Percentiles rank a stretch among this genome's conserved stretches.
phyloP scores from a whole-genome alignment of 2,888 invertebrate species.

The Tetragonisca angustula region DNA sequence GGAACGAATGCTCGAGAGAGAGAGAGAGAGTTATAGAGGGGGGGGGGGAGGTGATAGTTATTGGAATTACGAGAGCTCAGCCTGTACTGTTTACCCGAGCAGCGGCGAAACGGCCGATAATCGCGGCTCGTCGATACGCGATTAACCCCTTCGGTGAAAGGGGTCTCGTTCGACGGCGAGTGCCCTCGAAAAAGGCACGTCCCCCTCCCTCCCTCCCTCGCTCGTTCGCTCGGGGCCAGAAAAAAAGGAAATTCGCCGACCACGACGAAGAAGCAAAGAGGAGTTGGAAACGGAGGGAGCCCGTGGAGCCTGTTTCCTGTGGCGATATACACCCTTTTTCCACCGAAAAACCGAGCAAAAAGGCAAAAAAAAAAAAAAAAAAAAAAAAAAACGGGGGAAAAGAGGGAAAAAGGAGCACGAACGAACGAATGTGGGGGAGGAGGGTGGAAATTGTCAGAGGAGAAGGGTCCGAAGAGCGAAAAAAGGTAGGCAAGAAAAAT shows the following conservation, averaged over 20 bases:
- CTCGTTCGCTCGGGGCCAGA: background rate
- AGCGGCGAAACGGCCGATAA: constrained; percentile 15
- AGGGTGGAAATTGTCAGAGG: constrained; percentile 12
- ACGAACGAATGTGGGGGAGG: background rate
- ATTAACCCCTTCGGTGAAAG: constrained; percentile 28
- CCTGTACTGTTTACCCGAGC: constrained; percentile 13
- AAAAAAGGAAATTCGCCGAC: constrained; percentile 14
- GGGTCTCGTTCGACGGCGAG: constrained; percentile 1
- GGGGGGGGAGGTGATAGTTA: background rate
- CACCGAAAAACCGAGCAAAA: background rate
- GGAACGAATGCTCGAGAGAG: background rate
- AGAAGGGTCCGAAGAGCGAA: constrained; percentile 12
- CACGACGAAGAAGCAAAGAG: background rate
- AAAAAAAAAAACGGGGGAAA: background rate
- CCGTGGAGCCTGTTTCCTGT: background rate
- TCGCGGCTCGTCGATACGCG: constrained; percentile 33
- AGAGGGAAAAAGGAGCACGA: background rate
- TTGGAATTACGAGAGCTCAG: background rate
- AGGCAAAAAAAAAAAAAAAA: too few species aligned
- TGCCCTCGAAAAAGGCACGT: background rate
- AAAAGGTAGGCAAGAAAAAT: constrained; percentile 42
- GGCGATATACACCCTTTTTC: background rate
- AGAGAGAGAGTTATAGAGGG: background rate
- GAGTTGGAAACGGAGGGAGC: background rate
- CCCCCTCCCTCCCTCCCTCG: too few species aligned